A percentile compares a stretch with the other conserved stretches of the same genome.
phyloP scores from a whole-genome alignment of 2,113 vertebrate genomes.

The Pterocles burchelli region DNA sequence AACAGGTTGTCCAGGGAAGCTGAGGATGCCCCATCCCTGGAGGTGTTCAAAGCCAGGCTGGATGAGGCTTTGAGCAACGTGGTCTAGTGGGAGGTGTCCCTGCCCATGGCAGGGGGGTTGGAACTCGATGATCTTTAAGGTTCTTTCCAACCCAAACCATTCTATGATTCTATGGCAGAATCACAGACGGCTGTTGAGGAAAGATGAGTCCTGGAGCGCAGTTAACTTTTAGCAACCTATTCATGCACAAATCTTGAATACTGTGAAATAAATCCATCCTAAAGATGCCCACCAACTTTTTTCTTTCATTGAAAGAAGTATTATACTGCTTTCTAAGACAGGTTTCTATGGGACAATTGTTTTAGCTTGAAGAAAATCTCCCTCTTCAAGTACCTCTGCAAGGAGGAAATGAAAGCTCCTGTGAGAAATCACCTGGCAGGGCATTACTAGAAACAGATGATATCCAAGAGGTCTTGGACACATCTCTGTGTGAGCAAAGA shows the following conservation, averaged over 20 bases:
- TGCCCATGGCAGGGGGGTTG: no score
- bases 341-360: neutral
- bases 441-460: neutral
- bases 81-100: no score
- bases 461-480: neutral
- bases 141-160: no score
- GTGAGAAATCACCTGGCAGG: neutral
- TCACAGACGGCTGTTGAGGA: neutral
- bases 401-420: constrained; percentile 3
- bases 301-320: neutral
- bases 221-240: neutral
- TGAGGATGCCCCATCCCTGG: no score
- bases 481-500: neutral
- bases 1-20: no score
- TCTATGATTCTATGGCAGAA: neutral
- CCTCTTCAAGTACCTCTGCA: neutral
- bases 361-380: neutral
- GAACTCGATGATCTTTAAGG: no score
- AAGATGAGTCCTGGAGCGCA: neutral
- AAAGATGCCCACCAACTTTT: neutral
- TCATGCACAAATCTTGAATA: neutral
- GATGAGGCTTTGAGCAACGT: no score
- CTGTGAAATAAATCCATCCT: neutral
- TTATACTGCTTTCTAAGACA: neutral
- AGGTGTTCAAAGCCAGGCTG: no score